Conservation (phyloP, 1,140 invertebrate genomes). For the Panonychus citri region DNA sequence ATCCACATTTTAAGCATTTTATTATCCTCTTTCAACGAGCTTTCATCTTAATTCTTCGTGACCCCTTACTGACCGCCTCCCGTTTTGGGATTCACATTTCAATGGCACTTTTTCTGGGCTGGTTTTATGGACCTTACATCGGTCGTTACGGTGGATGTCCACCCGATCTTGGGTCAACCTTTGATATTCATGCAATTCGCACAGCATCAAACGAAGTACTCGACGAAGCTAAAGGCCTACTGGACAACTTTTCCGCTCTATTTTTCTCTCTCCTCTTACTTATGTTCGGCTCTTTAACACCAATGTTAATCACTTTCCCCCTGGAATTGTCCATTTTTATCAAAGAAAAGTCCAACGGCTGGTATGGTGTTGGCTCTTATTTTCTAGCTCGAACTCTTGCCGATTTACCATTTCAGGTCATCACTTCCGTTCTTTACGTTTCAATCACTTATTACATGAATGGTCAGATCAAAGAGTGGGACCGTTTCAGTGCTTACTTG, state of each 20-base stretch:
- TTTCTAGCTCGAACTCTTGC: slow-evolving; percentile 84
- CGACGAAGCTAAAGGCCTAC: slow-evolving; percentile 1
- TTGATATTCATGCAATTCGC: background rate
- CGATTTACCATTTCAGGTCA: slow-evolving; percentile 77
- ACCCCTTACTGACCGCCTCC: slow-evolving; percentile 6
- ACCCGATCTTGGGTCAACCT: background rate
- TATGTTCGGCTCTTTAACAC: slow-evolving; percentile 91
- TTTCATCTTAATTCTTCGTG: slow-evolving; percentile 2
- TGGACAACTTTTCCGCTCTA: slow-evolving; percentile 57
- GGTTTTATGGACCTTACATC: slow-evolving; percentile 6
- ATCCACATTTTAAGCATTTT: slow-evolving; percentile 7
- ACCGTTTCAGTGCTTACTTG: slow-evolving; percentile 60
- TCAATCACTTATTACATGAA: slow-evolving; percentile 87
- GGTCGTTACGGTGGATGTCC: slow-evolving; percentile 8
- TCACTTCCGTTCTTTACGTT: slow-evolving; percentile 69
- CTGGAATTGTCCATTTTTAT: slow-evolving; percentile 35
- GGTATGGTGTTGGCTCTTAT: slow-evolving; percentile 88
- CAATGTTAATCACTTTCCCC: slow-evolving; percentile 87
- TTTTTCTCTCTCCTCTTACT: slow-evolving; percentile 87
- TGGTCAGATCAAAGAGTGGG: slow-evolving; percentile 50
- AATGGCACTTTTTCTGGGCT: slow-evolving; percentile 11
- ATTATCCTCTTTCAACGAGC: slow-evolving; percentile 7
- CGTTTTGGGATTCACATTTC: slow-evolving; percentile 4
- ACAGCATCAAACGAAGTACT: background rate
- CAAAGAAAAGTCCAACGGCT: slow-evolving; percentile 84